phyloP scores from a whole-genome alignment of 1,140 invertebrate genomes.

The Anoplophora glabripennis region DNA sequence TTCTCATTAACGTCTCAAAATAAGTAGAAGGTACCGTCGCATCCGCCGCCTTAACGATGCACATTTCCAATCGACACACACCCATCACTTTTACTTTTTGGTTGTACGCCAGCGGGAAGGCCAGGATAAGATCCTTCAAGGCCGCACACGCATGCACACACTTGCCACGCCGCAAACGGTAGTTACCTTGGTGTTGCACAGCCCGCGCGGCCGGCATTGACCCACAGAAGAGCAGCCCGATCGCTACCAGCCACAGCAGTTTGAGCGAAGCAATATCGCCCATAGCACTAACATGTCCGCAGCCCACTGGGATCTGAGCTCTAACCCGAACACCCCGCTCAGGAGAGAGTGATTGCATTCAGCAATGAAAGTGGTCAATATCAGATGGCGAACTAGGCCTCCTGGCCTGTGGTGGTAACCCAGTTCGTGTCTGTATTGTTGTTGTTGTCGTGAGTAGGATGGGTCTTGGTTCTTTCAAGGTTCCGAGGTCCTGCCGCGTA shows the following conservation, averaged over 20 bases:
- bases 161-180: neutral
- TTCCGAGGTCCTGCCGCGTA: too few relatives aligned
- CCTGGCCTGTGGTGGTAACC: conserved; percentile 23
- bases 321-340: conserved; percentile 15
- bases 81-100: too few relatives aligned
- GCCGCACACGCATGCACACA: too few relatives aligned
- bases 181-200: conserved; percentile 27
- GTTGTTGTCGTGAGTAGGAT: neutral
- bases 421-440: conserved; percentile 14
- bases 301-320: conserved; percentile 16
- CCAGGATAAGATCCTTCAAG: too few relatives aligned
- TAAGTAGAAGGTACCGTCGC: too few relatives aligned
- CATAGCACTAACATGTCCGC: conserved; percentile 36
- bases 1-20: too few relatives aligned
- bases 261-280: conserved; percentile 22
- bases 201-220: conserved; percentile 32
- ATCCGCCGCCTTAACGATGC: too few relatives aligned
- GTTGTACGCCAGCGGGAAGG: too few relatives aligned
- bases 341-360: conserved; percentile 37
- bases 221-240: conserved; percentile 24
- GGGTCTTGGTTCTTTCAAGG: neutral
- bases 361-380: conserved; percentile 40
- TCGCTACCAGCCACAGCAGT: conserved; percentile 24
- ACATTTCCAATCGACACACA: too few relatives aligned
- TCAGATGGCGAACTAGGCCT: conserved; percentile 22